These are phyloP conservation scores for Gavia stellata DNA, from an alignment of 2,113 vertebrate species.

Conservation along the genomic window DNA sequence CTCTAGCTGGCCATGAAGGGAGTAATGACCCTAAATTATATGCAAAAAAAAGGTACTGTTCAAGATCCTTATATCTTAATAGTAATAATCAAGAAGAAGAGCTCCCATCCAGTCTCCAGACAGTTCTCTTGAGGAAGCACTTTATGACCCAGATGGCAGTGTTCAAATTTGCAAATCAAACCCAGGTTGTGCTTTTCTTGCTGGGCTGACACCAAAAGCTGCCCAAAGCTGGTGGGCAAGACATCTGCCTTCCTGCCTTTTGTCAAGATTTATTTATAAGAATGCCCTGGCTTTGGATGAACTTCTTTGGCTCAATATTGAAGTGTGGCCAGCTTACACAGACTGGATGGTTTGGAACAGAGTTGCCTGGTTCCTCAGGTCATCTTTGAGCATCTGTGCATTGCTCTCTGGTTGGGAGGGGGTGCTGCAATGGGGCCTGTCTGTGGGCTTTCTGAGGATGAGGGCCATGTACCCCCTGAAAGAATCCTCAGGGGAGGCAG, in stretches of 20 bases:
- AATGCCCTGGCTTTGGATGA: neutral
- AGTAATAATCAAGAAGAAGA: neutral
- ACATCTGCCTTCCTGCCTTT: neutral
- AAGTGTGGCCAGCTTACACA: neutral
- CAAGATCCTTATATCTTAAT: neutral
- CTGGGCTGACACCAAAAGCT: neutral
- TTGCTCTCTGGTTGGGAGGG: neutral
- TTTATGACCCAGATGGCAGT: neutral
- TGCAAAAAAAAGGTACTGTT: neutral
- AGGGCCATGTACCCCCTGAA: neutral
- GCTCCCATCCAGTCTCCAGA: neutral
- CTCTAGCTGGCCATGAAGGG: neutral
- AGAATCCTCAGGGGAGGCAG: neutral
- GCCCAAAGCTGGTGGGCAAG: neutral
- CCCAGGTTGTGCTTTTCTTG: neutral
- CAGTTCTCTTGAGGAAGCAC: neutral
- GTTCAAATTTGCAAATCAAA: neutral
- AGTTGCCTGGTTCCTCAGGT: neutral
- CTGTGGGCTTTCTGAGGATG: neutral
- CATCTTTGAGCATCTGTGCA: neutral
- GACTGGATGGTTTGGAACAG: neutral
- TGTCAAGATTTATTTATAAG: neutral
- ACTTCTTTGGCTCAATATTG: neutral
- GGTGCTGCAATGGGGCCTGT: neutral
- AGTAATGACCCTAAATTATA: neutral